Evolutionary conservation across 2,888 invertebrate genomes (phyloP), one percentile per base, ranked within the genome.

Genomic region (Drosophila diplacantha): DNA sequence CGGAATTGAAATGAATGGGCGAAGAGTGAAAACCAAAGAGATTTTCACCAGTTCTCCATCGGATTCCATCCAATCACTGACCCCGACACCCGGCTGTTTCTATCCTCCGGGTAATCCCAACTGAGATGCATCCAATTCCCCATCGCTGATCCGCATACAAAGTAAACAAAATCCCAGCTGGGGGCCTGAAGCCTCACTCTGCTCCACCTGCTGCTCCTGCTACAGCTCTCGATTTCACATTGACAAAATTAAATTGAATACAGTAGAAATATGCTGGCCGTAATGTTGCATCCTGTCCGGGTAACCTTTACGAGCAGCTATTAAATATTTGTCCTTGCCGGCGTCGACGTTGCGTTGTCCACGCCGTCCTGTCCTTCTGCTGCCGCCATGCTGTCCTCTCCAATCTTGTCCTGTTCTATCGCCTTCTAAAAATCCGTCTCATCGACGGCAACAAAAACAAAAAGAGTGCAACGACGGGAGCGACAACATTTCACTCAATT

Each of bases 401-500:
- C 59, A 57, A 58, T 58, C 59, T 44, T 26, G 58, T 58, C 24
- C 58, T 58, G 58, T 51, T 38, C 59, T 46, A 62, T 61, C 78
- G 60, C 43, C 63, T 66, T 69, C 73, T 71, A 71, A 83, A 83
- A 81, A 74, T 83, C 77, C 72, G 65, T 67, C 72, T 83, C 73
- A 72, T 78, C 81, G 83, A 65, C 52, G 74, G 46, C 57, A 66
- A 55, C 60, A 65, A 56, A 55, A 66, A 52, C 58, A 77, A 57
- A 55, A 55, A 51, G 18, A 22, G 32, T 51, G 50, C 54, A 62
- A 57, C 67, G 63, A 61, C 60, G 63, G 63, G 67, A 69, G 66
- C 71, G 72, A 73, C 82, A 81, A 78, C 80, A 78, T 80, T 80
- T 83, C 85, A 77, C 82, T 75, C 83, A 85, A 86, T 85, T 85